Percentiles rank a stretch among this genome's conserved stretches.
These are phyloP conservation scores for Avahi laniger DNA, from an alignment of 2,797 vertebrate species.

Conservation along the genomic window DNA sequence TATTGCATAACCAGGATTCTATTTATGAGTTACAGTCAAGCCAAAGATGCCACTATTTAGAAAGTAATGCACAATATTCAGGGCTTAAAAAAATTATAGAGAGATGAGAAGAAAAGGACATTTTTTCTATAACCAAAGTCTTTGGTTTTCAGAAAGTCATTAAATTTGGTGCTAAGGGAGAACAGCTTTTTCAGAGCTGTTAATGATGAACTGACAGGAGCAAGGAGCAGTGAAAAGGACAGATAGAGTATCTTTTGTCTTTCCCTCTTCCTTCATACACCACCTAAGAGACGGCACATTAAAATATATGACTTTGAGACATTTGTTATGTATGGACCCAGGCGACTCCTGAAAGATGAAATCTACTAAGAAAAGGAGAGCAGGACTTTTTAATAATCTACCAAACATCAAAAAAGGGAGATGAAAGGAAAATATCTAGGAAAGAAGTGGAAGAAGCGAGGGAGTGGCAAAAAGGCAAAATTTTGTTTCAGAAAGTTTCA, in stretches of 20 bases:
- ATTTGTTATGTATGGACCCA: not conserved
- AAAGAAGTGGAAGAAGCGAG: not conserved
- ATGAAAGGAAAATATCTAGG: not conserved
- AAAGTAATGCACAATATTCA: not conserved
- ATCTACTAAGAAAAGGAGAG: not conserved
- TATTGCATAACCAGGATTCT: not conserved
- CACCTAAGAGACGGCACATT: not conserved
- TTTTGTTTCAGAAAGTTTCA: not conserved
- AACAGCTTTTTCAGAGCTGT: not conserved
- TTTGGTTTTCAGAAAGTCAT: not conserved
- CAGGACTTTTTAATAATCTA: not conserved
- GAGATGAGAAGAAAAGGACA: not conserved
- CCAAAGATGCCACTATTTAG: not conserved
- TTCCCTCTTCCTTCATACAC: not conserved
- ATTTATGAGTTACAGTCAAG: not conserved
- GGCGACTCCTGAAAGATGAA: not conserved
- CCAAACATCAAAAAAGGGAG: not conserved
- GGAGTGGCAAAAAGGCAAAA: not conserved
- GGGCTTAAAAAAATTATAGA: not conserved
- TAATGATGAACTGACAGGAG: not conserved
- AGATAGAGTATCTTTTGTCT: not conserved
- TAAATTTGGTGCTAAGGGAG: not conserved
- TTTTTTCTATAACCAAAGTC: not conserved
- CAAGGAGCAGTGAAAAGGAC: not conserved
- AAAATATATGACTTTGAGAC: not conserved